phyloP scores from a whole-genome alignment of 2,888 invertebrate genomes.

The Bedellia somnulentella region DNA sequence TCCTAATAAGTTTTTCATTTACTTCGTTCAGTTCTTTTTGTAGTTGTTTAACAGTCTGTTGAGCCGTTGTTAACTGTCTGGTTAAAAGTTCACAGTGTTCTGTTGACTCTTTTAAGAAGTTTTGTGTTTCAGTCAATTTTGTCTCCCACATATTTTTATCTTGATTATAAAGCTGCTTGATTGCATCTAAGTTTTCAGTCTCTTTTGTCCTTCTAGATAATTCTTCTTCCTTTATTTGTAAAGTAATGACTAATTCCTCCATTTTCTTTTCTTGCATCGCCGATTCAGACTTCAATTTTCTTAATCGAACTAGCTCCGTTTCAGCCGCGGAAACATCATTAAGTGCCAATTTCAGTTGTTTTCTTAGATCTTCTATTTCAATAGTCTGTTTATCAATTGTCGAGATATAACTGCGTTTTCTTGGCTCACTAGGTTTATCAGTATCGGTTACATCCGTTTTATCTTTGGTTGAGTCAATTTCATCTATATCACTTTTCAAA shows the following conservation, averaged over 20 bases:
- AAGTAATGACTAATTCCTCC: conserved; percentile 73
- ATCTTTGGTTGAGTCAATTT: conserved; percentile 55
- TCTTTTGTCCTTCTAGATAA: conserved; percentile 70
- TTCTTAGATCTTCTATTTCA: conserved; percentile 71
- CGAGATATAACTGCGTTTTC: conserved; percentile 55
- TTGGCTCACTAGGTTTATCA: conserved; percentile 46
- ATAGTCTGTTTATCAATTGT: conserved; percentile 67
- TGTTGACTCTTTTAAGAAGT: conserved; percentile 67
- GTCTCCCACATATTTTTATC: conserved; percentile 71
- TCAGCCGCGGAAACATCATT: conserved; percentile 68
- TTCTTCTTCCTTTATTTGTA: conserved; percentile 78
- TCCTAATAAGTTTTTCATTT: conserved; percentile 67
- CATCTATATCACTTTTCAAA: conserved; percentile 56
- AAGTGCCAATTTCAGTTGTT: conserved; percentile 65
- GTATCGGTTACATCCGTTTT: conserved; percentile 33
- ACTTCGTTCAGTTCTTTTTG: conserved; percentile 69
- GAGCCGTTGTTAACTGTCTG: conserved; percentile 66
- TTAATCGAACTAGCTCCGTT: conserved; percentile 71
- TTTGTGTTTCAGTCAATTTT: conserved; percentile 68
- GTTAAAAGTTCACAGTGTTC: conserved; percentile 67
- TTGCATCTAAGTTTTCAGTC: conserved; percentile 65
- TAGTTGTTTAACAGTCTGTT: conserved; percentile 66
- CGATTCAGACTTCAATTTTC: conserved; percentile 71
- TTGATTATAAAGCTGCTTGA: conserved; percentile 62
- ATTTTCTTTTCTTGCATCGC: conserved; percentile 72